A percentile compares a stretch with the other conserved stretches of the same genome.
Conservation (phyloP, 2,888 invertebrate species). For the Cryptocephalus moraei region DNA sequence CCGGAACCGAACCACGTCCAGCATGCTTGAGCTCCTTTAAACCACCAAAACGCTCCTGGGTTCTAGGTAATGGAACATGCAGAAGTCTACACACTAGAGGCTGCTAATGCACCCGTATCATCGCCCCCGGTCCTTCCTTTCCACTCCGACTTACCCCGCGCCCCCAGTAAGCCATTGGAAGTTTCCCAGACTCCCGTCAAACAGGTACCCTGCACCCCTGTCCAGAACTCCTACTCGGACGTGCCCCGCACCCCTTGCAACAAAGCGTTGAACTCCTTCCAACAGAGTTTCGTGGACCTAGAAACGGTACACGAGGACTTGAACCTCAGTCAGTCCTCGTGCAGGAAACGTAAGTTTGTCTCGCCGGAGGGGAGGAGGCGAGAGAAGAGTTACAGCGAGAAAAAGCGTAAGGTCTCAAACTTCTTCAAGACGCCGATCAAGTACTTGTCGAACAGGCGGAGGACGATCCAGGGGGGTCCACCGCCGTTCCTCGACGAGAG, state of each 20-base stretch:
- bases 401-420: slow-evolving; percentile 28
- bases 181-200: not conserved
- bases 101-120: slow-evolving; percentile 48
- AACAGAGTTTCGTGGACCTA: slow-evolving; percentile 9
- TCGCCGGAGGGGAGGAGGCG: slow-evolving; percentile 27
- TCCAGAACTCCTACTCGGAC: not conserved
- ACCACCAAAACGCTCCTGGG: slow-evolving; percentile 18
- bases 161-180: not conserved
- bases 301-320: not conserved
- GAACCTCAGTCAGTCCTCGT: slow-evolving; percentile 13
- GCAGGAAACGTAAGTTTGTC: slow-evolving; percentile 21
- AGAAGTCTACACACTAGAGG: slow-evolving; percentile 56
- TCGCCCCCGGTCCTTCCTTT: slow-evolving; percentile 22
- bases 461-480: slow-evolving; percentile 27
- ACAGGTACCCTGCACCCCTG: not conserved
- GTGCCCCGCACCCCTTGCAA: slow-evolving; percentile 3
- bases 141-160: not conserved
- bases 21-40: no score
- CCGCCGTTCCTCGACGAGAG: slow-evolving; percentile 28
- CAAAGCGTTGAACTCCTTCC: slow-evolving; percentile 16
- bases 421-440: slow-evolving; percentile 35
- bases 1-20: no score
- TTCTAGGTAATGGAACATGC: slow-evolving; percentile 62
- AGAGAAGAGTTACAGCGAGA: slow-evolving; percentile 31
- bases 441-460: slow-evolving; percentile 33